Evolutionary conservation across 2,888 invertebrate genomes (phyloP).

Genomic region (Monoplex corrugatus): DNA sequence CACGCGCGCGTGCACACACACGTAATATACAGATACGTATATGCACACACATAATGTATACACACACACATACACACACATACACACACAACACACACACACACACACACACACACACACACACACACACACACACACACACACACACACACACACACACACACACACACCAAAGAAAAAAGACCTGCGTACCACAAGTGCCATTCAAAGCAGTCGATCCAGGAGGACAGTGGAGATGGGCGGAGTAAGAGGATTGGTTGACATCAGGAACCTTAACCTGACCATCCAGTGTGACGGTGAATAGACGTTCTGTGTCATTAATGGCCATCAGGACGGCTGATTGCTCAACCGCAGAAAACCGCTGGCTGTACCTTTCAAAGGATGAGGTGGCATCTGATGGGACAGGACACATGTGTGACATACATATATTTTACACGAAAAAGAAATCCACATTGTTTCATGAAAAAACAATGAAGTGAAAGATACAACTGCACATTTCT

Average conservation of each 20-base stretch:
- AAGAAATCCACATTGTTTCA: too few species aligned
- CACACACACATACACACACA: not conserved
- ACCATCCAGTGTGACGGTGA: not conserved
- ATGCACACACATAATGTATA: not conserved
- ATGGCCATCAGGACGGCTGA: conserved; percentile 8
- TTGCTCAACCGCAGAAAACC: not conserved
- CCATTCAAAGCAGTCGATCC: too few species aligned
- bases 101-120: not conserved
- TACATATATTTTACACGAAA: too few species aligned
- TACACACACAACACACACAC: not conserved
- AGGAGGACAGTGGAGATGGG: not conserved
- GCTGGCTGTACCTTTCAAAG: not conserved
- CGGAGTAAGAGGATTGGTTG: not conserved
- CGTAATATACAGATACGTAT: not conserved
- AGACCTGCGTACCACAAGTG: too few species aligned
- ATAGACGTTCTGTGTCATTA: conserved; percentile 13
- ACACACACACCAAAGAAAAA: too few species aligned
- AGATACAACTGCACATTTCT: too few species aligned
- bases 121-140: not conserved
- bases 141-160: too few species aligned
- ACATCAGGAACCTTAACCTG: not conserved
- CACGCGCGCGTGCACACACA: not conserved
- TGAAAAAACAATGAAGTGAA: too few species aligned
- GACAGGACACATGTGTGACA: not conserved
- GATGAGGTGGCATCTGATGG: not conserved